These are phyloP conservation scores for Sminthurides bifidus DNA, from an alignment of 1,140 invertebrate species.

Conservation along the genomic window DNA sequence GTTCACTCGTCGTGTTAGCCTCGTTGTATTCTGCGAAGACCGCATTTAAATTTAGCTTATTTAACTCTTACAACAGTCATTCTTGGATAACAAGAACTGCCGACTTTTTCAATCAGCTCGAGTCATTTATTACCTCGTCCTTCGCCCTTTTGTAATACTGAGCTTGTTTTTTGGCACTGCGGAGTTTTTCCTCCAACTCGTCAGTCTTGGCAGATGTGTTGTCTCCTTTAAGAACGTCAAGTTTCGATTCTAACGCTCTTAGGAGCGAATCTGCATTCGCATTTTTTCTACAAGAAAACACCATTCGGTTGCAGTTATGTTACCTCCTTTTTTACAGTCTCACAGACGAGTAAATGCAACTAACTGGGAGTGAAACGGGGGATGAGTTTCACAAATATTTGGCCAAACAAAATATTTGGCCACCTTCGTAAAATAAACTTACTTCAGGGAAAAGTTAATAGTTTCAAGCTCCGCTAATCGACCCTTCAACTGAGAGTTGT, in stretches of 20 bases:
- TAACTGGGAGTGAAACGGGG: too few relatives aligned
- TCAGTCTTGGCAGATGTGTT: neutral
- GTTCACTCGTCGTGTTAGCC: neutral
- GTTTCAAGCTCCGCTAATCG: neutral
- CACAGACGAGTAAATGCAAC: too few relatives aligned
- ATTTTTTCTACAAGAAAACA: conserved; percentile 1
- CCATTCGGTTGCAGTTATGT: too few relatives aligned
- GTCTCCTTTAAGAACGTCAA: neutral
- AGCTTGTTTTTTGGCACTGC: conserved; percentile 3
- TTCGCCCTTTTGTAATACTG: conserved; percentile 2
- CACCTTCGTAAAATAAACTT: too few relatives aligned
- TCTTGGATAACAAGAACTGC: too few relatives aligned
- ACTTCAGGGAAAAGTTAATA: neutral
- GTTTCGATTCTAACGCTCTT: conserved; percentile 1
- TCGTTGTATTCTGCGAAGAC: too few relatives aligned
- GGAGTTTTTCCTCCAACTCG: conserved; percentile 2
- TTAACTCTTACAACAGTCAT: too few relatives aligned
- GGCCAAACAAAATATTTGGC: too few relatives aligned
- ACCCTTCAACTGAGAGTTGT: neutral
- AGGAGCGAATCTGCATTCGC: neutral
- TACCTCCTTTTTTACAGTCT: too few relatives aligned
- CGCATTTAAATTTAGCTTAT: too few relatives aligned
- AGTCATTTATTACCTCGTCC: conserved; percentile 1
- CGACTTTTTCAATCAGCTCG: too few relatives aligned
- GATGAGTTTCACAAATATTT: too few relatives aligned